These are phyloP conservation scores for Epistrophe eligans DNA, from an alignment of 2,888 invertebrate species.

Conservation along the genomic window DNA sequence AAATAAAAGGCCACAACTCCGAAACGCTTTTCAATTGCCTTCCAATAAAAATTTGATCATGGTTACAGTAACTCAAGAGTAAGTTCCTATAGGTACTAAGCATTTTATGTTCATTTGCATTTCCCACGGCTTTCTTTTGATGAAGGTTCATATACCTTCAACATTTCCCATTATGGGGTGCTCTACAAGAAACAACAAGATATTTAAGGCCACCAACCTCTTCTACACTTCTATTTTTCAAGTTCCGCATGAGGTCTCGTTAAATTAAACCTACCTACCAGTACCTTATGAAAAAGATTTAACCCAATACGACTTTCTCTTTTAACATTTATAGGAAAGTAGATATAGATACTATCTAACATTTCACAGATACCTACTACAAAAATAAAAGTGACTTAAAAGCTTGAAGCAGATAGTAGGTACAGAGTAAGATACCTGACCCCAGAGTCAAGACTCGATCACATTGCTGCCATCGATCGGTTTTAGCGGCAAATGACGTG, in stretches of 20 bases:
- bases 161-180: background rate
- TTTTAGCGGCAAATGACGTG: conserved; percentile 28
- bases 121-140: conserved; percentile 29
- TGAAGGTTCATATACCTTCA: background rate
- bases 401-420: background rate
- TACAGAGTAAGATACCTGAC: conserved; percentile 24
- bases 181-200: background rate
- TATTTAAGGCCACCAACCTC: conserved; percentile 49
- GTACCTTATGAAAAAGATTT: background rate
- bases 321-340: conserved; percentile 29
- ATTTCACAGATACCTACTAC: conserved; percentile 10
- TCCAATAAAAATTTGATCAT: no score
- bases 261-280: background rate
- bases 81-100: no score
- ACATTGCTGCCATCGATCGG: conserved; percentile 32
- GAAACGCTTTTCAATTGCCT: no score
- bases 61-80: no score
- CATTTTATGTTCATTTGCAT: background rate
- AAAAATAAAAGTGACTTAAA: conserved; percentile 27
- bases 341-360: background rate
- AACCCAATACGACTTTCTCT: conserved; percentile 51
- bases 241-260: conserved; percentile 48
- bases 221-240: conserved; percentile 10
- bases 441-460: conserved; percentile 29
- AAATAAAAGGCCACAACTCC: no score